Conservation (phyloP, 2,888 invertebrate species). For the Pandemis heparana region DNA sequence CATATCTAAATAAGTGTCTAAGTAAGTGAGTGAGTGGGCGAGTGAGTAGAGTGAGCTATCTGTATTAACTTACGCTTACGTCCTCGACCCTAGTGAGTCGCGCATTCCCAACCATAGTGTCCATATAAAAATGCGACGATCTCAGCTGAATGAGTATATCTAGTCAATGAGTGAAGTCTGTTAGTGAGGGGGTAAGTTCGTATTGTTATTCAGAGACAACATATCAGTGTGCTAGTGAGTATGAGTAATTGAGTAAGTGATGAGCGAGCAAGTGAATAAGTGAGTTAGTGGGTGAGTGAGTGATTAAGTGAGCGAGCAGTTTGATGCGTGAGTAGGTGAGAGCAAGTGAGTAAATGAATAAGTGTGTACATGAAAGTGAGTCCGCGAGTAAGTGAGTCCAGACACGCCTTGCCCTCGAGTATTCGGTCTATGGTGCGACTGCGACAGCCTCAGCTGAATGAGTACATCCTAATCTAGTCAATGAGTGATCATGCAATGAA, state of each 20-base stretch:
- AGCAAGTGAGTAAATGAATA: neutral
- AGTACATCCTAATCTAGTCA: no score
- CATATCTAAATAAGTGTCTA: no score
- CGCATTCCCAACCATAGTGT: no score
- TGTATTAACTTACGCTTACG: neutral
- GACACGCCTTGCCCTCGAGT: constrained; percentile 64
- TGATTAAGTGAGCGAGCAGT: no score
- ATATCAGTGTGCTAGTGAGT: no score
- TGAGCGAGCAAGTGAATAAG: neutral
- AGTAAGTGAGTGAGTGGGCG: neutral
- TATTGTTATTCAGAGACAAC: no score
- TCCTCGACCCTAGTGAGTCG: no score
- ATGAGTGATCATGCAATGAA: neutral
- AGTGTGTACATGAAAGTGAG: neutral
- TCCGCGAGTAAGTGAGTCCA: no score
- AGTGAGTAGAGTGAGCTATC: neutral
- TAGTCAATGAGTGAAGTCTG: neutral
- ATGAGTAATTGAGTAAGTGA: no score
- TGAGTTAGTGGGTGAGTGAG: neutral
- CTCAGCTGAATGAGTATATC: no score
- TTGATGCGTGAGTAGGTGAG: neutral
- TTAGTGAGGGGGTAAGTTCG: neutral
- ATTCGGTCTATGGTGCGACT: constrained; percentile 68
- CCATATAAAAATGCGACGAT: no score
- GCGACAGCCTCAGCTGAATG: no score